These are phyloP conservation scores for Pristionchus exspectatus DNA, from an alignment of 2,888 invertebrate species.

Conservation along the genomic window DNA sequence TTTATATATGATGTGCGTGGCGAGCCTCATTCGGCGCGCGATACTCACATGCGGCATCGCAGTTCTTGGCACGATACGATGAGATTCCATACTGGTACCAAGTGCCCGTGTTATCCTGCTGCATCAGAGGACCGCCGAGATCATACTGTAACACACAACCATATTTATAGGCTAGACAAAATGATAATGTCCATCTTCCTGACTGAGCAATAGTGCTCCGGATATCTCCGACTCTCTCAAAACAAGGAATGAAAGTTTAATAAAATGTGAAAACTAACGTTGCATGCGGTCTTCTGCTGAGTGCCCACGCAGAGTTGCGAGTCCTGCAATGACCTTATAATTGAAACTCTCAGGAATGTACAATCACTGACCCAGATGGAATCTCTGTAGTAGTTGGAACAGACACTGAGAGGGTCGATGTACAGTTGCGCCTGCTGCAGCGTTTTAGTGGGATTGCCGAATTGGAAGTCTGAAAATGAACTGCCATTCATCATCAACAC, in stretches of 20 bases:
- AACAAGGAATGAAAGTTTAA: too few relatives aligned
- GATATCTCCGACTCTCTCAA: too few relatives aligned
- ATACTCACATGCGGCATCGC: conserved; percentile 11
- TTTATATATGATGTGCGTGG: background rate
- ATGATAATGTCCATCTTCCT: too few relatives aligned
- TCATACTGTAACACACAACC: background rate
- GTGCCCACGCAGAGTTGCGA: conserved; percentile 39
- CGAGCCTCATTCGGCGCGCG: background rate
- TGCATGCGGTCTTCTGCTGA: conserved; percentile 35
- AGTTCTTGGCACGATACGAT: conserved; percentile 19
- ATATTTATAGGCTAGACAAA: too few relatives aligned
- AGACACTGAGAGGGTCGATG: conserved; percentile 16
- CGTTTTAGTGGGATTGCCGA: conserved; percentile 19
- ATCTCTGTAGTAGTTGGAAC: conserved; percentile 34
- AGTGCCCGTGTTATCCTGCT: conserved; percentile 19
- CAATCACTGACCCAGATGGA: conserved; percentile 32
- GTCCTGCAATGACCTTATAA: background rate
- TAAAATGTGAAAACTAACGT: background rate
- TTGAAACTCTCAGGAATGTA: background rate
- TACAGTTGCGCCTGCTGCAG: conserved; percentile 43
- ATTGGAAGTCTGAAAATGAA: background rate
- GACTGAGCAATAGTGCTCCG: too few relatives aligned
- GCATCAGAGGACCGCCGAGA: conserved; percentile 45
- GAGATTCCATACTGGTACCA: conserved; percentile 54
- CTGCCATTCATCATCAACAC: background rate